phyloP scores from a whole-genome alignment of 2,113 vertebrate species.

The Rhinogobius similis region DNA sequence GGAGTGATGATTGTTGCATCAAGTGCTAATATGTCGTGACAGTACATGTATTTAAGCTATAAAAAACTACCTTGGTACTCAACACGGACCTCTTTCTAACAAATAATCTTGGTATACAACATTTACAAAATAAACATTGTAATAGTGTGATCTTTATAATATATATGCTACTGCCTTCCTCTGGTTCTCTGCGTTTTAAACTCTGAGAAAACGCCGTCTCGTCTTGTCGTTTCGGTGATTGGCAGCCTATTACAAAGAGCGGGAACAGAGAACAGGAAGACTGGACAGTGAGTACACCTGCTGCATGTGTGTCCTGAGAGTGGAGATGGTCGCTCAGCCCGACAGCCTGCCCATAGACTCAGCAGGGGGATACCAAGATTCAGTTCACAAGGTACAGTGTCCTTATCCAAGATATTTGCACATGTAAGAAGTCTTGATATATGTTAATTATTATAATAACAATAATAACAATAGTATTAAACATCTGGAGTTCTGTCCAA shows the following conservation, averaged over 20 bases:
- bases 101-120: slow-evolving; percentile 77
- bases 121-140: slow-evolving; percentile 76
- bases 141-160: slow-evolving; percentile 72
- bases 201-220: slow-evolving; percentile 47
- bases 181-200: slow-evolving; percentile 65
- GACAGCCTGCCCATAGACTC: slow-evolving; percentile 57
- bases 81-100: slow-evolving; percentile 76
- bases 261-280: slow-evolving; percentile 78
- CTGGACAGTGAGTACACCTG: slow-evolving; percentile 76
- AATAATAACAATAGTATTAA: slow-evolving; percentile 73
- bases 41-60: slow-evolving; percentile 72
- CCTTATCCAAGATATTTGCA: slow-evolving; percentile 69
- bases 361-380: slow-evolving; percentile 63
- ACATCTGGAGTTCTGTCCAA: slow-evolving; percentile 68
- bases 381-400: slow-evolving; percentile 60
- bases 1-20: slow-evolving; percentile 71
- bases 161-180: slow-evolving; percentile 77
- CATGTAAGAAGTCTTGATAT: slow-evolving; percentile 76
- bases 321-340: slow-evolving; percentile 67
- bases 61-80: slow-evolving; percentile 77
- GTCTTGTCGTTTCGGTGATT: slow-evolving; percentile 37
- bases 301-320: slow-evolving; percentile 76
- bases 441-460: slow-evolving; percentile 74
- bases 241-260: slow-evolving; percentile 71
- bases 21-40: slow-evolving; percentile 73